A percentile compares a stretch with the other conserved stretches of the same genome.
phyloP scores from a whole-genome alignment of 2,888 invertebrate species.

The Philereme vetulata region DNA sequence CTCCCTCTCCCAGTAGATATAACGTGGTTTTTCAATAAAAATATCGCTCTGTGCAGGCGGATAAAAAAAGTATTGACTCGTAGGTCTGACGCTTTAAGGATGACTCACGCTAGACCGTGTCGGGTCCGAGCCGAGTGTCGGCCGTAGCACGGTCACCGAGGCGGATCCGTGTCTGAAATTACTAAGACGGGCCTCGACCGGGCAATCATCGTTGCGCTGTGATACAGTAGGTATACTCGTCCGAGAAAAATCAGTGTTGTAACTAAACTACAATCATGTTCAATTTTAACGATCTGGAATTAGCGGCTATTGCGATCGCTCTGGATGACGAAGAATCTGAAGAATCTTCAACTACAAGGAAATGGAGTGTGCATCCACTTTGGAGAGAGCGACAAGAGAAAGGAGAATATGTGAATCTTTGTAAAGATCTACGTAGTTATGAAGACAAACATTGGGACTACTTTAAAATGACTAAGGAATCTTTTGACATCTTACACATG shows the following conservation, averaged over 20 bases:
- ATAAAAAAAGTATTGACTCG: no score
- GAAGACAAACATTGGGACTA: no score
- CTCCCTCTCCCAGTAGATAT: no score
- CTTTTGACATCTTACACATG: no score
- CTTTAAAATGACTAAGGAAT: no score
- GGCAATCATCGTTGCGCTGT: conserved; percentile 14
- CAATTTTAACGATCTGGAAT: conserved; percentile 23
- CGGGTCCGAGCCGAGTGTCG: conserved; percentile 14
- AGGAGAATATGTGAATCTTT: no score
- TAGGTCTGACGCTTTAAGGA: no score
- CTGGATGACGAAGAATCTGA: conserved; percentile 26
- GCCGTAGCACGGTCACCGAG: conserved; percentile 5
- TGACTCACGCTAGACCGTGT: conserved; percentile 13
- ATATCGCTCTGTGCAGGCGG: no score
- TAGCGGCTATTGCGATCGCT: conserved; percentile 30
- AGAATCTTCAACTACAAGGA: conserved; percentile 18
- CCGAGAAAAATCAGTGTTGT: conserved; percentile 23
- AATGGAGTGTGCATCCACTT: no score
- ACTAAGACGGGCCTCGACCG: conserved; percentile 4
- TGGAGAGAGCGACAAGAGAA: no score
- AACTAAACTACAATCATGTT: conserved; percentile 27
- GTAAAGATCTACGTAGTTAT: no score
- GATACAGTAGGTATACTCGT: conserved; percentile 16
- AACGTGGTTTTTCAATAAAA: no score
- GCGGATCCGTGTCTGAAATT: conserved; percentile 10